Conservation (phyloP, 2,797 vertebrate species). For the Distichodus sexfasciatus region DNA sequence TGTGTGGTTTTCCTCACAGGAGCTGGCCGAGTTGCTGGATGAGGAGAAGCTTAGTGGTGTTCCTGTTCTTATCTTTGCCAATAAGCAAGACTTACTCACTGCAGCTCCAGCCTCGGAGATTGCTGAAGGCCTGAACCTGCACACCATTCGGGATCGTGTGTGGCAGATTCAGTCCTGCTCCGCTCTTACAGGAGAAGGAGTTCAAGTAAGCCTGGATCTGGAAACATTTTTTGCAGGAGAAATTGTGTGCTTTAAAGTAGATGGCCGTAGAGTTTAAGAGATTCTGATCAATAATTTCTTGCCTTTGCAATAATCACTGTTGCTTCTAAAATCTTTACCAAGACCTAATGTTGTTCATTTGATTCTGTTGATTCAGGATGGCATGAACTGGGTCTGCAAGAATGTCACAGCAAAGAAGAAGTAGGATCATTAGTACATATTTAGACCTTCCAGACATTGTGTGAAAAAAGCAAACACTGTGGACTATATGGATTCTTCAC, state of each 20-base stretch:
- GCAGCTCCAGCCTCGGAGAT: slow-evolving; percentile 96
- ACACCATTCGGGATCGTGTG: slow-evolving; percentile 94
- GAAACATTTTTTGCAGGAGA: too few species aligned
- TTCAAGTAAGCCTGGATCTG: slow-evolving; percentile 79
- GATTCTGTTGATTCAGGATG: slow-evolving; percentile 79
- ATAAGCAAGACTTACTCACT: slow-evolving; percentile 97
- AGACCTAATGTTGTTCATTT: background rate
- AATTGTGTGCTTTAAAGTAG: too few species aligned
- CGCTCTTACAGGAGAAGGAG: slow-evolving; percentile 92
- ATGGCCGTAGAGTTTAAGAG: background rate
- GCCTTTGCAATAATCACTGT: background rate
- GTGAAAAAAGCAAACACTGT: slow-evolving; percentile 40
- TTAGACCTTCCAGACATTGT: slow-evolving; percentile 47
- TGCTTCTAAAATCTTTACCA: background rate
- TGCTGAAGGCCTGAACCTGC: slow-evolving; percentile 93
- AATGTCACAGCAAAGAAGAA: slow-evolving; percentile 97
- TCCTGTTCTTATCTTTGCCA: slow-evolving; percentile 94
- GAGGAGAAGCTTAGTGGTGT: slow-evolving; percentile 95
- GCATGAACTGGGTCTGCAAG: slow-evolving; percentile 99
- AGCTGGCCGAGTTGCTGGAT: slow-evolving; percentile 92
- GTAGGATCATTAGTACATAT: slow-evolving; percentile 65
- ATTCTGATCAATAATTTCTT: background rate
- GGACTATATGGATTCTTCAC: slow-evolving; percentile 52
- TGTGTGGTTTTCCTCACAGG: slow-evolving; percentile 67
- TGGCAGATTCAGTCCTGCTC: slow-evolving; percentile 99